phyloP scores from a whole-genome alignment of 2,888 invertebrate species.

The Erynnis tages region DNA sequence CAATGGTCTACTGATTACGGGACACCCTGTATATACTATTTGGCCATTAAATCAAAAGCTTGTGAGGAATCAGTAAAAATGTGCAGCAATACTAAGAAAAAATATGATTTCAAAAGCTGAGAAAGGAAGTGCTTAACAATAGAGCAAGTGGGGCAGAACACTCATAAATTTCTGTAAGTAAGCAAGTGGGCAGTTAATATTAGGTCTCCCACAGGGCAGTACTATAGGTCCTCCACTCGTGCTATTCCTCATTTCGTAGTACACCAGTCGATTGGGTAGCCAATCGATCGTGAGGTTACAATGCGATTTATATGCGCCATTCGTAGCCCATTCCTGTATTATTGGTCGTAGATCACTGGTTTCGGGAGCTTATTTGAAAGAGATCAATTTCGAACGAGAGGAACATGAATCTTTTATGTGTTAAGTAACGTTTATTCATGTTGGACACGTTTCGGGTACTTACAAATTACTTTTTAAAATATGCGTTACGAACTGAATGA shows the following conservation, averaged over 20 bases:
- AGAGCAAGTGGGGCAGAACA: not conserved
- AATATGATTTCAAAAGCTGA: no score
- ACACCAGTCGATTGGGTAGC: constrained; percentile 22
- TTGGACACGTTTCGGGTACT: not conserved
- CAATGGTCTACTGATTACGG: no score
- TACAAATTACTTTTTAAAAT: not conserved
- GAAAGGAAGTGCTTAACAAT: not conserved
- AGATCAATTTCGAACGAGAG: constrained; percentile 18
- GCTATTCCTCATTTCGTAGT: constrained; percentile 21
- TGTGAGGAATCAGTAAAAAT: no score
- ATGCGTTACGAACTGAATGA: not conserved
- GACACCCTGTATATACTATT: no score
- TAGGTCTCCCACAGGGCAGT: constrained; percentile 5
- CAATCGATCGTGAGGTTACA: constrained; percentile 26
- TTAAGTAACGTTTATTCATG: constrained; percentile 10
- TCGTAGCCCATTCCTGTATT: constrained; percentile 25
- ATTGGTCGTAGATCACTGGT: constrained; percentile 26
- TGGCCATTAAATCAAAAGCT: no score
- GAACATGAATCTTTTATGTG: constrained; percentile 21
- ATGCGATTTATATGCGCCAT: constrained; percentile 27
- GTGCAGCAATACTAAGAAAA: no score
- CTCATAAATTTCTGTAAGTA: not conserved
- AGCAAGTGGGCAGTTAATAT: not conserved
- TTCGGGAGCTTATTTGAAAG: constrained; percentile 25
- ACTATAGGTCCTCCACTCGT: constrained; percentile 2